Evolutionary conservation across 2,113 vertebrate species (phyloP).

Genomic region (Leucoraja erinaceus): DNA sequence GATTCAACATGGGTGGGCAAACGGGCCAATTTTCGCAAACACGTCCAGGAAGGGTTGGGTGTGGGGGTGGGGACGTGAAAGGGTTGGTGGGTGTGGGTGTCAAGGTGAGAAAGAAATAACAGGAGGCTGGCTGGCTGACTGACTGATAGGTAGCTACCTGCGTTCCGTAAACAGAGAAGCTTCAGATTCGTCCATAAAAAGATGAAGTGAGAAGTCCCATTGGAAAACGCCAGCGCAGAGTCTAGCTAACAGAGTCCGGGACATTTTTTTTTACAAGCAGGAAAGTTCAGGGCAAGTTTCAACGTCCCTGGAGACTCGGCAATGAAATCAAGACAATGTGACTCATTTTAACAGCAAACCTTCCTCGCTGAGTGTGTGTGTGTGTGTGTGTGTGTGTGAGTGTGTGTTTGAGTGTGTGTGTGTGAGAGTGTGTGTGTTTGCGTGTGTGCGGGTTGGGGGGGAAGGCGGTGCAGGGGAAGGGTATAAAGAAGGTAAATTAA

Average conservation of each 20-base stretch:
- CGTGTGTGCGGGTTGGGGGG: slow-evolving; percentile 40
- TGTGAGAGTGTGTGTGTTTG: not conserved
- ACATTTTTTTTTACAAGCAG: not conserved
- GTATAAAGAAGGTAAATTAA: slow-evolving; percentile 30
- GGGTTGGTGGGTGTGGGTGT: slow-evolving; percentile 66
- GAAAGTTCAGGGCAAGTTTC: not conserved
- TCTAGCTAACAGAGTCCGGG: not conserved
- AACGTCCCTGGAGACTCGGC: not conserved
- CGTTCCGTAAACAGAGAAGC: not conserved
- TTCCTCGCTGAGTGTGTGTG: not conserved
- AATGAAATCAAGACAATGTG: not conserved
- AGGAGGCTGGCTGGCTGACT: slow-evolving; percentile 49
- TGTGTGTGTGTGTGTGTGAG: slow-evolving; percentile 40
- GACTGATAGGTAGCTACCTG: slow-evolving; percentile 1
- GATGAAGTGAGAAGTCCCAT: not conserved
- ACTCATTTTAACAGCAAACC: not conserved
- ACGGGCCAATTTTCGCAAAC: slow-evolving; percentile 34
- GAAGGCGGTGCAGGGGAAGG: not conserved
- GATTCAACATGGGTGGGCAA: slow-evolving; percentile 34
- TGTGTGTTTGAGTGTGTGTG: not conserved
- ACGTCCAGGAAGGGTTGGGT: not conserved
- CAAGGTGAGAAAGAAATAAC: slow-evolving; percentile 51
- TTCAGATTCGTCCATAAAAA: not conserved
- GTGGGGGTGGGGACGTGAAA: slow-evolving; percentile 49
- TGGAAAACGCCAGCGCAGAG: not conserved